Base-by-base conservation (phyloP, 2,888 invertebrate genomes). In the Melanostoma scalare region DNA sequence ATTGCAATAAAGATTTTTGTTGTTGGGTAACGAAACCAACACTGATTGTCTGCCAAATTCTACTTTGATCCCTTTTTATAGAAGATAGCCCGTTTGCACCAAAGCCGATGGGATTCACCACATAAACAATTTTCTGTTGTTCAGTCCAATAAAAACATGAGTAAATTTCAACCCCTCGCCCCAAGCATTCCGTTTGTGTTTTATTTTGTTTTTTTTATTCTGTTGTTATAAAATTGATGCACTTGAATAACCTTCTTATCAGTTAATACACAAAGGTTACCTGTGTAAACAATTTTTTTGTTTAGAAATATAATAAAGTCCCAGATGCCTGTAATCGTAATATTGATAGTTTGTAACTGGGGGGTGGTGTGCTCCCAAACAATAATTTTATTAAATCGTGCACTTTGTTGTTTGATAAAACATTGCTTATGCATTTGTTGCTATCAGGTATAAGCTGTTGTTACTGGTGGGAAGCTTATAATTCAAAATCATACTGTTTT, bases 311-410 rank as follows among this genome's bases (percentile, higher is more conserved):
- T 38, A 52, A 55, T 36, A 61, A 63, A 78, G 46, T 61, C 20
- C 81, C 81, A 81, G 81, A 81, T 81, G 81, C 67, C 72, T 35
- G 42, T 67, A 56, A 65, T 72, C 44, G 44, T 6, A 30, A 0
- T 36, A 6, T 63, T 20, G n/a, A 46, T 31, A 55, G 55, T 55
- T 48, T 63, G 46, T 44, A 55, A 50, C 71, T 56, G 33, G 61
- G 76, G 71, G 76, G 74, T 48, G 10, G 44, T 20, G 53, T 44
- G 48, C 48, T 42, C 9, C 38, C 38, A 9, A 61, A 61, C n/a
- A n/a, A 9, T 9, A n/a, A 42, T 42, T 33, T 20, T 20, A 20
- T 20, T 20, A 20, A 20, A 20, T 20, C 1, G 0, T 20, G 20
- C 20, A 20, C 20, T 20, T 20, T 20, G 20, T 20, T 20, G 20